Conservation (phyloP, 2,888 invertebrate genomes). For the Nemoura dubitans region DNA sequence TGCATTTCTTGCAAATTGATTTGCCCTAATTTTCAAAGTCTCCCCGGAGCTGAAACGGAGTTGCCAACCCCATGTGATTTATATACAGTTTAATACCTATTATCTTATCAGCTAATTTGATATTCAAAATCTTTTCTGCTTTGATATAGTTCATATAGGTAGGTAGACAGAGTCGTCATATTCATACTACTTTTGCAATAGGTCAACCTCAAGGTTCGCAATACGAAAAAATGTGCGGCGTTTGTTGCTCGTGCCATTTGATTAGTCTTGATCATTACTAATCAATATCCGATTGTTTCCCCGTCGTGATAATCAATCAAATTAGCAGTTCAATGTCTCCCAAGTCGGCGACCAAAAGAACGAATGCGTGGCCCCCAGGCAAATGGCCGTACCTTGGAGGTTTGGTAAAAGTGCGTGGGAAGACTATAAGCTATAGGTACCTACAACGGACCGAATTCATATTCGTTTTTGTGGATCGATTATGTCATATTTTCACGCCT, state of each 20-base stretch:
- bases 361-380: neutral
- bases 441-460: neutral
- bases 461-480: neutral
- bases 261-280: slow-evolving; percentile 7
- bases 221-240: neutral
- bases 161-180: too few relatives aligned
- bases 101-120: too few relatives aligned
- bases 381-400: neutral
- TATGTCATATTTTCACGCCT: too few relatives aligned
- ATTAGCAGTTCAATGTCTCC: neutral
- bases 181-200: too few relatives aligned
- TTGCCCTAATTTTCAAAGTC: too few relatives aligned
- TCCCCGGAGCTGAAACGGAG: too few relatives aligned
- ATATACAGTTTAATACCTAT: too few relatives aligned
- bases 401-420: neutral
- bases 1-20: too few relatives aligned
- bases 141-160: too few relatives aligned
- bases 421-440: neutral
- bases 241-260: neutral
- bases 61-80: too few relatives aligned
- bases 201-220: neutral
- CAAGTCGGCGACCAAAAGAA: neutral
- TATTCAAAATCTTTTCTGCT: too few relatives aligned
- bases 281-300: neutral
- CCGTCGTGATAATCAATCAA: neutral